Evolutionary conservation across 2,888 invertebrate species (phyloP).

Genomic region (Xestia sexstrigata): DNA sequence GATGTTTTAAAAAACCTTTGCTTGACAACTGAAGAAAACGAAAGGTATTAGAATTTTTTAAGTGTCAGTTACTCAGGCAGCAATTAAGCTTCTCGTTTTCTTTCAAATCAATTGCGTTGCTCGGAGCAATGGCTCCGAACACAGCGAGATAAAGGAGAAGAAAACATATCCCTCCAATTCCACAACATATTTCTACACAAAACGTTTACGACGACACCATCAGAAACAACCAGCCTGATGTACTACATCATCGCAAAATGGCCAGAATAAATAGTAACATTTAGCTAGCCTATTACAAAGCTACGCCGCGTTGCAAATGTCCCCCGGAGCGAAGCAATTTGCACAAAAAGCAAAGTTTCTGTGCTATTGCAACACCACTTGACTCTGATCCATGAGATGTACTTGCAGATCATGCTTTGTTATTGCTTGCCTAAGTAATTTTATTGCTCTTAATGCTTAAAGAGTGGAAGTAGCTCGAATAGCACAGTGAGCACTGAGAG

Average conservation of each 20-base stretch:
- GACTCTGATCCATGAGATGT: slow-evolving; percentile 47
- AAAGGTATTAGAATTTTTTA: neutral
- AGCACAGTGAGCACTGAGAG: neutral
- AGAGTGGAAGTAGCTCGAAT: slow-evolving; percentile 9
- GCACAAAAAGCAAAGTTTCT: slow-evolving; percentile 63
- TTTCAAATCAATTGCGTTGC: neutral
- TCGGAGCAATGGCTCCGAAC: neutral
- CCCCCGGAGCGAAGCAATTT: slow-evolving; percentile 68
- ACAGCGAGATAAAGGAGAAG: neutral
- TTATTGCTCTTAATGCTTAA: slow-evolving; percentile 21
- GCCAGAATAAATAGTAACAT: slow-evolving; percentile 62
- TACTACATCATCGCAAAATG: slow-evolving; percentile 46
- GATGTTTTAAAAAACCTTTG: neutral
- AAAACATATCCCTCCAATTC: neutral
- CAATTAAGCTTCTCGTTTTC: neutral
- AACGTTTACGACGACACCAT: slow-evolving; percentile 27
- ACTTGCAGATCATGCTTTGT: slow-evolving; percentile 46
- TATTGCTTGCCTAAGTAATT: slow-evolving; percentile 33
- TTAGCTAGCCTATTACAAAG: slow-evolving; percentile 62
- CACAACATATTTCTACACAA: neutral
- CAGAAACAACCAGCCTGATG: slow-evolving; percentile 5
- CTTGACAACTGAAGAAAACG: neutral
- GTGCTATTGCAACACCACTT: slow-evolving; percentile 50
- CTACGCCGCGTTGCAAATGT: slow-evolving; percentile 42
- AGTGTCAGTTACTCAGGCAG: neutral